Conservation (phyloP, 2,797 vertebrate species). For the Mormyrus proboscirostris region DNA sequence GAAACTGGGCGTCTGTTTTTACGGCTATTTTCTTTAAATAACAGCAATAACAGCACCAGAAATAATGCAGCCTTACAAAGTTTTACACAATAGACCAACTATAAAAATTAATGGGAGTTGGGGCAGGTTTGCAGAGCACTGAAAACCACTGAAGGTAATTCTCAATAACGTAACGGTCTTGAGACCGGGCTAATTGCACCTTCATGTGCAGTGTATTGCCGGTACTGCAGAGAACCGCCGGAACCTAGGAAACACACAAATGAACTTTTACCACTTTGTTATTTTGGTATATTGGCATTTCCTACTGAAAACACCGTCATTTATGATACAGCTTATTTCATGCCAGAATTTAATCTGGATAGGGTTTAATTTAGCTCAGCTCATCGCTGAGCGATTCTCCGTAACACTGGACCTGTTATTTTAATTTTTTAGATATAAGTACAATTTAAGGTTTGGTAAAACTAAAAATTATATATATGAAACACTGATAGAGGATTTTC, state of each 20-base stretch:
- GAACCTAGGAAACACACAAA: not conserved
- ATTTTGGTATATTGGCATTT: constrained; percentile 1
- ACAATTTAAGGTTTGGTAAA: not conserved
- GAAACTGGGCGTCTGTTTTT: constrained; percentile 40
- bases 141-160: constrained; percentile 9
- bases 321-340: not conserved
- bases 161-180: not conserved
- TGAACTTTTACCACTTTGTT: not conserved
- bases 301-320: not conserved
- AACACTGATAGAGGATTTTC: not conserved
- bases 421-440: not conserved
- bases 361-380: not conserved
- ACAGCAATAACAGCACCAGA: not conserved
- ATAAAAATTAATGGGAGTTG: constrained; percentile 2
- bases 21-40: constrained; percentile 25
- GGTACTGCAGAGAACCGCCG: not conserved
- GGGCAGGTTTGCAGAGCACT: not conserved
- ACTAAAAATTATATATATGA: not conserved
- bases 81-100: not conserved
- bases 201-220: constrained; percentile 8
- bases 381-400: not conserved
- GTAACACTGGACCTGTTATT: not conserved
- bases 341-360: not conserved
- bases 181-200: constrained; percentile 12
- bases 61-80: not conserved